Conservation (phyloP, 2,888 invertebrate genomes). For the Formica aserva region DNA sequence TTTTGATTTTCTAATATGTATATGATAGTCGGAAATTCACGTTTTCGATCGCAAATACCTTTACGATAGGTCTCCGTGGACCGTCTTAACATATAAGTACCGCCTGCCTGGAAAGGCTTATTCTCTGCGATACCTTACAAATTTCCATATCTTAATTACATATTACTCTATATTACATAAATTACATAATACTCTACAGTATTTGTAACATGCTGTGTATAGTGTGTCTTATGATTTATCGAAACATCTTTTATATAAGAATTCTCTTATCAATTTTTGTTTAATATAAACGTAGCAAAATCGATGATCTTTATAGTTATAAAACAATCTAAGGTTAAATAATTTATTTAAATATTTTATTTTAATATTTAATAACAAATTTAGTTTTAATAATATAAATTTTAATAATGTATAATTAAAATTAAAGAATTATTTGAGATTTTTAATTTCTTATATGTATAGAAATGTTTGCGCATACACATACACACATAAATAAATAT, state of each 20-base stretch:
- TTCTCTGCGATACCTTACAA: conserved; percentile 2
- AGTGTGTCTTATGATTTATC: not conserved
- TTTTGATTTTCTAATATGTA: no score
- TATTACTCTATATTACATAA: not conserved
- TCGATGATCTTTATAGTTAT: not conserved
- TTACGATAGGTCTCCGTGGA: conserved; percentile 40
- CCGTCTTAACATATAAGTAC: conserved; percentile 33
- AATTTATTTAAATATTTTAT: not conserved
- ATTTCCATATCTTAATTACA: conserved; percentile 34
- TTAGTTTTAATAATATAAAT: no score
- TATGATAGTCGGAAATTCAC: conserved; percentile 25
- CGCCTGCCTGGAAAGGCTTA: conserved; percentile 11
- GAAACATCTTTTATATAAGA: not conserved
- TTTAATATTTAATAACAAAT: not conserved
- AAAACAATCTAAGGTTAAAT: not conserved
- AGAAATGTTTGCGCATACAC: not conserved
- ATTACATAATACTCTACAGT: not conserved
- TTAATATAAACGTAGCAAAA: not conserved
- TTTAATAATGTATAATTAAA: not conserved
- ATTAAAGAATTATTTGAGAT: not conserved
- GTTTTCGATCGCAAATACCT: conserved; percentile 44
- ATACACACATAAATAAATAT: not conserved
- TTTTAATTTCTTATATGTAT: not conserved
- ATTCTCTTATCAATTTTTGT: not conserved
- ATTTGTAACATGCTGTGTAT: not conserved